Evolutionary conservation across 2,113 vertebrate species (phyloP).

Genomic region (Chloebia gouldiae): DNA sequence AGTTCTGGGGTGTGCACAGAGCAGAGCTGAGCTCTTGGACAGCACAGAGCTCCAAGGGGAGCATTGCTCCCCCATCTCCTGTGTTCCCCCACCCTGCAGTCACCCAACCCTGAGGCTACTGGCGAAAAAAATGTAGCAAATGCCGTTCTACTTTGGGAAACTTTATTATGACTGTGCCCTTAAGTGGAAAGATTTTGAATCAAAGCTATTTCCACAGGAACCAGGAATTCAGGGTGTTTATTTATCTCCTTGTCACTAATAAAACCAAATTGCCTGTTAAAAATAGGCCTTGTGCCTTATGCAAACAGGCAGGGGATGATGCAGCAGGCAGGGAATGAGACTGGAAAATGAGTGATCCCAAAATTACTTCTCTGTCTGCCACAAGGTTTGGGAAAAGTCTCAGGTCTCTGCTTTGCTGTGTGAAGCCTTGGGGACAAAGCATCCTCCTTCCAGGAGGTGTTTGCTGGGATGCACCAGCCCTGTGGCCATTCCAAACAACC

Average conservation of each 20-base stretch:
- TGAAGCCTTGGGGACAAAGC: not conserved
- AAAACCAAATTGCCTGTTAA: slow-evolving; percentile 24
- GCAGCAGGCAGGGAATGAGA: not conserved
- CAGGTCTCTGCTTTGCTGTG: not conserved
- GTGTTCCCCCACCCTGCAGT: not conserved
- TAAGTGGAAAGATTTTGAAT: slow-evolving; percentile 8
- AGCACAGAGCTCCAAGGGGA: not conserved
- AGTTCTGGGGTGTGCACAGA: not conserved
- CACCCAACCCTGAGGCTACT: not conserved
- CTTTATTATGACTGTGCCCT: not conserved
- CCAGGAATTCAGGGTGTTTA: not conserved
- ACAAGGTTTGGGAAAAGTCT: not conserved
- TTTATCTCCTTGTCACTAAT: slow-evolving; percentile 8
- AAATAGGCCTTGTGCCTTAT: not conserved
- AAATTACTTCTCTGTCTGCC: not conserved
- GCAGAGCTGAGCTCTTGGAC: not conserved
- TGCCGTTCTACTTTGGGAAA: not conserved
- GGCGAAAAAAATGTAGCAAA: not conserved
- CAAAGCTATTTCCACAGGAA: not conserved
- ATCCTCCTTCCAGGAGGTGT: not conserved
- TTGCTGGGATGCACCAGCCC: not conserved
- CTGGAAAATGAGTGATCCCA: not conserved
- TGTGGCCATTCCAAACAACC: not conserved
- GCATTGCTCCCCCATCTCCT: not conserved
- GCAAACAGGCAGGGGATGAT: not conserved